A percentile compares a stretch with the other conserved stretches of the same genome.
Evolutionary conservation across 2,113 vertebrate genomes (phyloP).

Genomic region (rat (Rattus norvegicus)): GRCr8 NC_086026.1:15716501-15717000

Average conservation of each 20-base stretch:
- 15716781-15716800: neutral
- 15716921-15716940: neutral
- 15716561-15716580: neutral
- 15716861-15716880: neutral
- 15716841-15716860: neutral
- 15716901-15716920: neutral
- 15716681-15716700: neutral
- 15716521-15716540: neutral
- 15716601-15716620: neutral
- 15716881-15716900: neutral
- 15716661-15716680: neutral
- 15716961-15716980: neutral
- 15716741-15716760: neutral
- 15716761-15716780: neutral
- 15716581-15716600: neutral
- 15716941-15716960: neutral
- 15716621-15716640: neutral
- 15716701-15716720: neutral
- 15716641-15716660: neutral
- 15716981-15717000: neutral
- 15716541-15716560: neutral
- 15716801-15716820: neutral
- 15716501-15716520: neutral
- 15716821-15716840: neutral
- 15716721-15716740: neutral